Conservation (phyloP, 2,888 invertebrate species). For the Hecatera dysodea region DNA sequence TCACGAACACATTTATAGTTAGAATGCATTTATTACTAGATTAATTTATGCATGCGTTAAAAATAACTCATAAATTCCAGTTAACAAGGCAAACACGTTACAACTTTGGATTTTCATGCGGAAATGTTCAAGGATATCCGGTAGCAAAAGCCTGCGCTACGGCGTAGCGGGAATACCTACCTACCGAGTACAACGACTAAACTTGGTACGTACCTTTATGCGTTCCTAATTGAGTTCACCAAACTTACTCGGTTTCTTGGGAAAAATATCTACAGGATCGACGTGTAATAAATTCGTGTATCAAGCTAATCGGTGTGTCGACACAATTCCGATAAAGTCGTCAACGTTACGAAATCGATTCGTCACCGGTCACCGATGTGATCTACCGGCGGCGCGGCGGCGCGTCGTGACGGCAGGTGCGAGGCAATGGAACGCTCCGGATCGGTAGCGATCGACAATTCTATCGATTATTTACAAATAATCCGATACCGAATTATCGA, state of each 20-base stretch:
- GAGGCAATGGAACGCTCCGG: conserved; percentile 74
- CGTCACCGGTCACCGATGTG: conserved; percentile 82
- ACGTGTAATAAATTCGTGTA: conserved; percentile 70
- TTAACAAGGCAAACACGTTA: conserved; percentile 19
- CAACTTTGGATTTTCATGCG: conserved; percentile 32
- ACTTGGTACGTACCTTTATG: conserved; percentile 15
- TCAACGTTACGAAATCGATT: conserved; percentile 86
- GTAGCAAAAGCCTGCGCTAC: conserved; percentile 19
- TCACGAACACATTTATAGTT: conserved; percentile 29
- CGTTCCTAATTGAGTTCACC: conserved; percentile 48
- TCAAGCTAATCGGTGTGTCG: conserved; percentile 78
- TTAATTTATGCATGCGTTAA: conserved; percentile 25
- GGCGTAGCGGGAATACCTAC: conserved; percentile 26
- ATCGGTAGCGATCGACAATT: conserved; percentile 80
- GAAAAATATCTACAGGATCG: conserved; percentile 58
- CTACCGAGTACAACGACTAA: conserved; percentile 9
- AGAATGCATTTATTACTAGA: conserved; percentile 7
- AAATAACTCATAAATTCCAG: conserved; percentile 12
- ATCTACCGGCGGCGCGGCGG: conserved; percentile 77
- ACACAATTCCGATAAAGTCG: conserved; percentile 84
- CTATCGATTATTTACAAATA: conserved; percentile 86
- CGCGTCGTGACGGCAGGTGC: conserved; percentile 82
- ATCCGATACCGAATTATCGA: conserved; percentile 74
- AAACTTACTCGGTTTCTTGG: conserved; percentile 56
- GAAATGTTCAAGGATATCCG: conserved; percentile 56